Evolutionary conservation across 2,113 vertebrate species (phyloP), one percentile per base, ranked within the genome.

Genomic region (Laterallus jamaicensis): DNA sequence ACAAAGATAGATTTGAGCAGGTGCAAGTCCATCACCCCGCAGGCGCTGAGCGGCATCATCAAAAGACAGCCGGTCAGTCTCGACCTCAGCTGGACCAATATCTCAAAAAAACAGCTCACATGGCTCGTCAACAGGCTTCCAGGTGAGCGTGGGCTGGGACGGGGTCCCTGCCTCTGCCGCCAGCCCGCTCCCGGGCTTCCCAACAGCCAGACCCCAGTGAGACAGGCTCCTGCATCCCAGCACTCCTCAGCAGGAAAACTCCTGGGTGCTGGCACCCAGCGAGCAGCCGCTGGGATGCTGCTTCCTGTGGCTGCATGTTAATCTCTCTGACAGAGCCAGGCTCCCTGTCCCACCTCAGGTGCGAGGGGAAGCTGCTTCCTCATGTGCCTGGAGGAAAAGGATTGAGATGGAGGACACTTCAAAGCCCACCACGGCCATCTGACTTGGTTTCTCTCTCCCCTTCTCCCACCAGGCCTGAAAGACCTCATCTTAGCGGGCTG

Each of bases 101-200:
- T 99, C 96, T 99, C 99, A 88, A 99, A 99, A 98, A 99, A 99
- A 92, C 99, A 99, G 96, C 99, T 99, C 79, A 99, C 98, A 6
- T 99, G 99, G 99, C 99, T 99, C 0, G 98, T 99, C 97, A 99
- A 99, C 96, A 98, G 99, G 81, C 97, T 99, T 80, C 99, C 99
- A 96, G 99, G 99, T 99, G 96, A 97, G 94, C 2, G 0, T 20
- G 60, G 59, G 63, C n/a, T 56, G 35, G 47, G 47, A 17, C n/a
- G 15, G 39, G 73, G 28, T 14, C 60, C 24, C 40, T 66, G 1
- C 42, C 44, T 54, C 39, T 58, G 64, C 56, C 10, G 5, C 50
- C 42, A 28, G 62, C 71, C 44, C 52, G 26, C 18, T 35, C 22
- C 0, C 0, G 37, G 52, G 37, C 74, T 68, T 60, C 58, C 13